Evolutionary conservation across 2,888 invertebrate genomes (phyloP), one percentile per base, ranked within the genome.

Genomic region (Drosophila tanythrix): DNA sequence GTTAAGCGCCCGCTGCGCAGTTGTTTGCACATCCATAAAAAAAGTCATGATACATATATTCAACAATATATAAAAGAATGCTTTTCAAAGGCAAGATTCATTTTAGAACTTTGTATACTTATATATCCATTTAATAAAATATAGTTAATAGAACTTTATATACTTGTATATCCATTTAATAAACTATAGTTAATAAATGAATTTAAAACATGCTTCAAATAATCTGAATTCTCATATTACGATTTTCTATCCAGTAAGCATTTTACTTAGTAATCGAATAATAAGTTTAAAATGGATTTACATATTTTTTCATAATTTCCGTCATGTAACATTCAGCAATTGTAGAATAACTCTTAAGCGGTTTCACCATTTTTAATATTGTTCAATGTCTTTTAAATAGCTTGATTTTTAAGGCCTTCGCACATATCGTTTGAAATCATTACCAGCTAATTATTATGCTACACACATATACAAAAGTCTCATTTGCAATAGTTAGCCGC

Each of bases 401-500:
- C 8, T 40, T 21, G 13, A 46, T 46, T 6, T 15, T 35, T 25
- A 7, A 2, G 27, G 21, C 2, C n/a, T 36, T 11, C n/a, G 50
- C 40, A 36, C 5, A 38, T 40, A 46, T 35, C n/a, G 43, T 25
- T 51, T 36, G 29, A 46, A 46, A 25, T 46, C 46, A 46, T 46
- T 25, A 25, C 15, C 7, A 15, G 15, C 7, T 15, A 15, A 46
- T 25, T 46, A 15, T 8, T 15, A 15, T 46, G 15, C 21, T 21
- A 4, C 7, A 46, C 21, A 21, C 21, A 46, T 7, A 15, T 7
- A 25, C 51, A 46, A 43, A 48, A 53, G 57, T 29, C 43, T 38
- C 43, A 63, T 65, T 79, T 57, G 4, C n/a, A 52, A 53, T 33
- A 56, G 40, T 55, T 46, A 53, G 13, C 15, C 29, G 15, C 50